These are phyloP conservation scores for Pseudorhombus dupliciocellatus DNA, from an alignment of 2,113 vertebrate species.

Conservation along the genomic window DNA sequence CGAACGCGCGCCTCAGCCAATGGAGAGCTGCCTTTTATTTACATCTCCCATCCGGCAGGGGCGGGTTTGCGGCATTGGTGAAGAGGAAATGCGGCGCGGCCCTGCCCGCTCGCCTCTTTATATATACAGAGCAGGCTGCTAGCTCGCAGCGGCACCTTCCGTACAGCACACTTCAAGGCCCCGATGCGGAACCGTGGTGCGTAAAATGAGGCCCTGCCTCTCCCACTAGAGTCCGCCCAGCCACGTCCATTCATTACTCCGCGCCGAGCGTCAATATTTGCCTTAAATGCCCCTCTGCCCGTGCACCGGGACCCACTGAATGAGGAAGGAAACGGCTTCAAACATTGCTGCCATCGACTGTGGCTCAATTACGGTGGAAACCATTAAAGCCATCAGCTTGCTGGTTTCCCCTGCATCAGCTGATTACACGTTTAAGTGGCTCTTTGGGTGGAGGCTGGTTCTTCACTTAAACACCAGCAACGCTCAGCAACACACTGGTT, in stretches of 20 bases:
- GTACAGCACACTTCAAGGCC: slow-evolving; percentile 38
- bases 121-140: neutral
- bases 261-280: neutral
- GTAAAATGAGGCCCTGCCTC: slow-evolving; percentile 23
- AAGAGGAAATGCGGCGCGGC: slow-evolving; percentile 73
- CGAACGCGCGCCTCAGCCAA: slow-evolving; percentile 61
- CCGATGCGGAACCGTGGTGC: slow-evolving; percentile 37
- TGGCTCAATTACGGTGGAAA: neutral
- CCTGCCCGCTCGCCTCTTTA: neutral
- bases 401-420: neutral
- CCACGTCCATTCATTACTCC: slow-evolving; percentile 32
- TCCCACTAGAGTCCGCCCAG: slow-evolving; percentile 16
- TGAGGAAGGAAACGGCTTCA: neutral
- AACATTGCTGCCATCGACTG: neutral
- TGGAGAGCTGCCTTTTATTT: neutral
- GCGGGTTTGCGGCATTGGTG: slow-evolving; percentile 56
- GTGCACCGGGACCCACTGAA: neutral
- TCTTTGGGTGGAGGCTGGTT: neutral
- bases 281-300: neutral
- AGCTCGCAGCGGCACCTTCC: slow-evolving; percentile 25
- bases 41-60: slow-evolving; percentile 34
- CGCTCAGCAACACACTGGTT: neutral
- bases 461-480: neutral
- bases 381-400: neutral
- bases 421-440: neutral